These are phyloP conservation scores for Xestia ashworthii DNA, from an alignment of 2,888 invertebrate species.

Conservation along the genomic window DNA sequence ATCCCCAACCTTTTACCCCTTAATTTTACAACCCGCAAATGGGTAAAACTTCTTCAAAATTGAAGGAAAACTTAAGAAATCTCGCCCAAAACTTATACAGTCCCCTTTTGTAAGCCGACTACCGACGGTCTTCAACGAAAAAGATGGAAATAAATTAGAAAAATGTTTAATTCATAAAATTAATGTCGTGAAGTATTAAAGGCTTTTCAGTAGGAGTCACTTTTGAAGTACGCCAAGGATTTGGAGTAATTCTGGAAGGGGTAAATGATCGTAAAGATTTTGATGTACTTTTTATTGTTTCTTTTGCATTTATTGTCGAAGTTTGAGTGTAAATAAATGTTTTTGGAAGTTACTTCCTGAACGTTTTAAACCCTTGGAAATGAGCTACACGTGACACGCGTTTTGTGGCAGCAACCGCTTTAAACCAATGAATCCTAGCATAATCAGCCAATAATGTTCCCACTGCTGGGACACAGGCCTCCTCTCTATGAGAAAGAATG, in stretches of 20 bases:
- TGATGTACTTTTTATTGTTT: conserved; percentile 19
- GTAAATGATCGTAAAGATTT: conserved; percentile 16
- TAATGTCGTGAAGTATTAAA: conserved; percentile 69
- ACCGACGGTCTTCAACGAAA: conserved; percentile 30
- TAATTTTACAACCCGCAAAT: conserved; percentile 59
- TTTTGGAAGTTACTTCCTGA: background rate
- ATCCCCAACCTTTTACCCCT: conserved; percentile 40
- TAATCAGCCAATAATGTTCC: no score
- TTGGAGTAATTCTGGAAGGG: conserved; percentile 57
- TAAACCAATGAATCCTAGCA: no score
- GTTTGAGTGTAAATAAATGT: background rate
- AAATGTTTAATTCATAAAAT: conserved; percentile 77
- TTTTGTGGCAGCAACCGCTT: background rate
- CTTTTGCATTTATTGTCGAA: conserved; percentile 45
- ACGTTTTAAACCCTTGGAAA: background rate
- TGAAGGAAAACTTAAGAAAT: conserved; percentile 55
- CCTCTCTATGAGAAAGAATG: no score
- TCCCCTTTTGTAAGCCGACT: conserved; percentile 22
- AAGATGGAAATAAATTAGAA: conserved; percentile 67
- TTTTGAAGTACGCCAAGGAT: conserved; percentile 63
- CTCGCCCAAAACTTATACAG: conserved; percentile 40
- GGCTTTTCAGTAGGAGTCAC: conserved; percentile 69
- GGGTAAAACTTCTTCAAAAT: conserved; percentile 54
- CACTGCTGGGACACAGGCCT: no score
- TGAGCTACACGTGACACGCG: background rate